Base-by-base conservation (phyloP, 1,140 invertebrate species). In the Drosophila sproati region DNA sequence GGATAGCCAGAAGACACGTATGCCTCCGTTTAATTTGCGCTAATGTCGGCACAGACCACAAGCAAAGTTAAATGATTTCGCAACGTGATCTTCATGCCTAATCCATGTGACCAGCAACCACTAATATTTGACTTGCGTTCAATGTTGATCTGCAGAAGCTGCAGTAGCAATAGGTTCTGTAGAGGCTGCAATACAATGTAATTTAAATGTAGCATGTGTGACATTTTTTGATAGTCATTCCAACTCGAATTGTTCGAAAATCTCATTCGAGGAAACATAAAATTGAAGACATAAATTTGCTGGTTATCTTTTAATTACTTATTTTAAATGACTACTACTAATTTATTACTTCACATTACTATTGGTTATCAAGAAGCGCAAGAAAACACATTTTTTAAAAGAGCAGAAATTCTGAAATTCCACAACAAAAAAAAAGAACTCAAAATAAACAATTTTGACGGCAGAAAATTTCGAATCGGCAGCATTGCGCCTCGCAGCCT, bases 11-110 rank as follows among this genome's bases (percentile, higher is more conserved):
- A 4, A 10, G 48, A 5, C 29, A 31, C 35, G 29, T 32, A 4
- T n/a, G 29, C 10, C 2, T 12, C 5, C 10, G 7, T 8, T 45
- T 3, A 4, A 32, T 59, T 45, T 20, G 29, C n/a, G 29, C 29
- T 43, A 59, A 47, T 34, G 29, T 34, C 41, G 2, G 35, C 35
- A 31, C 8, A 10, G 52, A 8, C 56, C 29, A 29, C n/a, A 52
- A 63, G 66, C 82, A 81, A 78, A 71, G 82, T 78, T 87, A 77
- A 86, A 87, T 87, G 78, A 86, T 86, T 86, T 68, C 72, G 55
- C 63, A 78, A 87, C 82, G 82, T 86, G 78, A 87, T 72, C 55
- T 41, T 71, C 64, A 55, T 82, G 47, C 28, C 45, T 68, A 77
- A 87, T 76, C 4, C 8, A 39, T 12, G 34, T 52, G 35, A 56